These are phyloP conservation scores for Panulirus ornatus DNA, from an alignment of 1,140 invertebrate genomes.

Conservation along the genomic window DNA sequence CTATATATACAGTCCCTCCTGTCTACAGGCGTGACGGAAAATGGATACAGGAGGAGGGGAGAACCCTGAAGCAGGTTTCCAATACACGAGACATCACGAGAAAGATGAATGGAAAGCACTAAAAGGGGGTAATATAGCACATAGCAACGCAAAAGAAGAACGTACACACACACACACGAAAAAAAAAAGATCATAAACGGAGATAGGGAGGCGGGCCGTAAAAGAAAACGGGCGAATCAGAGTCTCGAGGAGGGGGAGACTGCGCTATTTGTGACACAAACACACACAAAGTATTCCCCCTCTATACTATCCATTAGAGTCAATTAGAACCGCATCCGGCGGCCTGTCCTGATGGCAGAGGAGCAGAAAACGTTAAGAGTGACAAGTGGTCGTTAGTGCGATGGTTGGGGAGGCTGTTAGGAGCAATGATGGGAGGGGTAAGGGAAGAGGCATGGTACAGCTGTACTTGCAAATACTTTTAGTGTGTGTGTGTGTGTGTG, in stretches of 20 bases:
- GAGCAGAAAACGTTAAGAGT: constrained; percentile 10
- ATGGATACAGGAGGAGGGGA: too few relatives aligned
- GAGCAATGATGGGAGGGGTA: constrained; percentile 1
- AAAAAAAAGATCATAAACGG: neutral
- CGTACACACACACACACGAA: neutral
- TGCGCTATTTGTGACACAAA: constrained; percentile 6
- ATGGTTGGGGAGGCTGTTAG: neutral
- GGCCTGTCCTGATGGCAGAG: neutral
- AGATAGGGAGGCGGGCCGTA: neutral
- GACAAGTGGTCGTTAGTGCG: constrained; percentile 26
- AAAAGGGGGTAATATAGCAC: too few relatives aligned
- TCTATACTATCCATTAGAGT: constrained; percentile 12
- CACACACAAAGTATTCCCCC: constrained; percentile 18
- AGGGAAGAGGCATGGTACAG: too few relatives aligned
- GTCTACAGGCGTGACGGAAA: too few relatives aligned
- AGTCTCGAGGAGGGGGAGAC: neutral
- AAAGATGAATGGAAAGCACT: too few relatives aligned
- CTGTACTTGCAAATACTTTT: too few relatives aligned
- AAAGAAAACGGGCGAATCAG: neutral
- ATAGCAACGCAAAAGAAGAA: neutral
- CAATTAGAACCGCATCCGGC: constrained; percentile 19
- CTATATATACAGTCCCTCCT: too few relatives aligned
- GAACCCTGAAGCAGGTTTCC: too few relatives aligned
- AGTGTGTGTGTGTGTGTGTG: neutral
- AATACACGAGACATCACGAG: too few relatives aligned